These are phyloP conservation scores for Epinephelus awoara DNA, from an alignment of 2,797 vertebrate genomes.

Conservation along the genomic window DNA sequence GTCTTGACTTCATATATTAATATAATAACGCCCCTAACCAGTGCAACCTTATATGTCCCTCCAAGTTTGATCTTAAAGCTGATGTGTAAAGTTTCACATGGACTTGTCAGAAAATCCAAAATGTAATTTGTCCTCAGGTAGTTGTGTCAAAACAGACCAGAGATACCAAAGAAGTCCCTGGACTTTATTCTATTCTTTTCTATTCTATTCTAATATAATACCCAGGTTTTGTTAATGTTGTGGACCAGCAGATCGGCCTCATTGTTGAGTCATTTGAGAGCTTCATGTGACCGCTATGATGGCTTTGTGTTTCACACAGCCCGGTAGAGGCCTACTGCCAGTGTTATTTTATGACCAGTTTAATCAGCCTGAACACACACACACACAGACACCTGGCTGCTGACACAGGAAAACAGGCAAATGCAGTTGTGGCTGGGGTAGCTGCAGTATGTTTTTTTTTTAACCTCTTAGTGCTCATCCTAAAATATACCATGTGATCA, in stretches of 20 bases:
- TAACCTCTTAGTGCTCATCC: not conserved
- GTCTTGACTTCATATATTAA: not conserved
- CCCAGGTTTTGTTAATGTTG: constrained; percentile 49
- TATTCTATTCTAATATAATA: constrained; percentile 10
- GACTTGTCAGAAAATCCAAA: constrained; percentile 2
- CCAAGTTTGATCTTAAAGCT: not conserved
- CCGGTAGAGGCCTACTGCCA: constrained; percentile 48
- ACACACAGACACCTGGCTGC: constrained; percentile 17
- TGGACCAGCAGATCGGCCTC: constrained; percentile 44
- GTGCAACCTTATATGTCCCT: not conserved
- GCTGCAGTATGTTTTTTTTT: not conserved
- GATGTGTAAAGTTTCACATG: not conserved
- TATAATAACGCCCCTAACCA: not conserved
- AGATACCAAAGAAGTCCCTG: not conserved
- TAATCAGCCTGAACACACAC: constrained; percentile 16
- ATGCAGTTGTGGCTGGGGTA: not conserved
- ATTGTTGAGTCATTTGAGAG: constrained; percentile 72
- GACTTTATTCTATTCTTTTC: constrained; percentile 11
- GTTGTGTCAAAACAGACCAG: constrained; percentile 9
- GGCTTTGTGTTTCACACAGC: constrained; percentile 66
- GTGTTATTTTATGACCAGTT: constrained; percentile 38
- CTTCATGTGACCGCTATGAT: constrained; percentile 71
- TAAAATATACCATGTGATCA: not conserved
- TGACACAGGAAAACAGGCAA: constrained; percentile 34
- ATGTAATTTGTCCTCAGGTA: not conserved